Conservation (phyloP, 2,113 vertebrate genomes). For the Eretmochelys imbricata region DNA sequence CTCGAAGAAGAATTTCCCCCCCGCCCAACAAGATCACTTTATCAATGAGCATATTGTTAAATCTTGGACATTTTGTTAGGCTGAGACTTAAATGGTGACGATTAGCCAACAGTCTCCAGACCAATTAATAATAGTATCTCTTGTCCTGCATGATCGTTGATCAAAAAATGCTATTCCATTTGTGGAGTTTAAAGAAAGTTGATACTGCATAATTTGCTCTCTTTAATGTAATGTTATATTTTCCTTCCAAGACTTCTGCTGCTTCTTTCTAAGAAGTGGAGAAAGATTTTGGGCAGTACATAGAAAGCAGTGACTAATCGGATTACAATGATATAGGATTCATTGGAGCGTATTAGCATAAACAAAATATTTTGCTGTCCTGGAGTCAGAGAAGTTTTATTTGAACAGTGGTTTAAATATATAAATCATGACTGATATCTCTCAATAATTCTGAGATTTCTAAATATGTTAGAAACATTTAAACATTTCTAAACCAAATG, state of each 20-base stretch:
- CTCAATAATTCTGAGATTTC: background rate
- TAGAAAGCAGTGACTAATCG: background rate
- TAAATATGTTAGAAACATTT: background rate
- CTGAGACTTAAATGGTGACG: constrained; percentile 16
- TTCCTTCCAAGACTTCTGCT: background rate
- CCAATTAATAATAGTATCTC: background rate
- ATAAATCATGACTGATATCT: too few relatives aligned
- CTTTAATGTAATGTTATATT: background rate
- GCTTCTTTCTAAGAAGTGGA: background rate
- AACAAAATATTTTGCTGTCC: background rate
- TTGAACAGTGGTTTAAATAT: background rate
- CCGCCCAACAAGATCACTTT: background rate
- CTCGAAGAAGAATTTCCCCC: background rate
- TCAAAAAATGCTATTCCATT: constrained; percentile 15
- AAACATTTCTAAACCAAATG: background rate
- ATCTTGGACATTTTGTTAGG: background rate
- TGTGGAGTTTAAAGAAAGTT: background rate
- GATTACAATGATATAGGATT: constrained; percentile 14
- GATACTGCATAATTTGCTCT: background rate
- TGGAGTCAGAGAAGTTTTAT: background rate
- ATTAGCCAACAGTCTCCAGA: background rate
- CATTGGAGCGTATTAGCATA: background rate
- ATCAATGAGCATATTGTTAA: constrained; percentile 7
- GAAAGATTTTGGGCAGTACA: background rate
- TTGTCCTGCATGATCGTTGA: background rate